Evolutionary conservation across 2,113 vertebrate species (phyloP).

Genomic region (Neolamprologus longior): DNA sequence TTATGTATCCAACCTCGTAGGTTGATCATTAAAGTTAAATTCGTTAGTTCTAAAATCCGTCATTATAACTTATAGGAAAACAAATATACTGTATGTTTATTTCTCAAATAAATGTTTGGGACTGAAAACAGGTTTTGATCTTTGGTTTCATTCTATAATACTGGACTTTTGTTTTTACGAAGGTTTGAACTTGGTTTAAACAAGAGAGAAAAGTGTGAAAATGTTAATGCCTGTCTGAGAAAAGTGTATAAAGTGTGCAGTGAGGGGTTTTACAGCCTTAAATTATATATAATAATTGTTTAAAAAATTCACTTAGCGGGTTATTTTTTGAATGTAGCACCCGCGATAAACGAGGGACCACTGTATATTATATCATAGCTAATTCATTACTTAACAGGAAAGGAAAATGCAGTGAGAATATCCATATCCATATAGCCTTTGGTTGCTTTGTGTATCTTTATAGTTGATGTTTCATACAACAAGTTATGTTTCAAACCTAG

Average conservation of each 20-base stretch:
- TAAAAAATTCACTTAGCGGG: neutral
- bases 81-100: neutral
- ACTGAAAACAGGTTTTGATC: neutral
- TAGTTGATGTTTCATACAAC: neutral
- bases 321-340: neutral
- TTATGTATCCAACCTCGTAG: neutral
- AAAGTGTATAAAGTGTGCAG: neutral
- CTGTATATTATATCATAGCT: neutral
- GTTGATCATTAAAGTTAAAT: neutral
- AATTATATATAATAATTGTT: neutral
- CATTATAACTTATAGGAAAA: neutral
- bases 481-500: neutral
- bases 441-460: neutral
- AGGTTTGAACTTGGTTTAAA: neutral
- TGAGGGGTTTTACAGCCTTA: neutral
- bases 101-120: neutral
- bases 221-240: neutral
- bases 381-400: neutral
- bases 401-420: neutral
- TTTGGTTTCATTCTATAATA: neutral
- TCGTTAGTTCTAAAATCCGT: neutral
- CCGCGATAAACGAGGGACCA: neutral
- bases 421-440: neutral
- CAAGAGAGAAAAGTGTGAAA: neutral
- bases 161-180: neutral